These are phyloP conservation scores for Aphyosemion australe DNA, from an alignment of 2,113 vertebrate genomes.

Conservation along the genomic window DNA sequence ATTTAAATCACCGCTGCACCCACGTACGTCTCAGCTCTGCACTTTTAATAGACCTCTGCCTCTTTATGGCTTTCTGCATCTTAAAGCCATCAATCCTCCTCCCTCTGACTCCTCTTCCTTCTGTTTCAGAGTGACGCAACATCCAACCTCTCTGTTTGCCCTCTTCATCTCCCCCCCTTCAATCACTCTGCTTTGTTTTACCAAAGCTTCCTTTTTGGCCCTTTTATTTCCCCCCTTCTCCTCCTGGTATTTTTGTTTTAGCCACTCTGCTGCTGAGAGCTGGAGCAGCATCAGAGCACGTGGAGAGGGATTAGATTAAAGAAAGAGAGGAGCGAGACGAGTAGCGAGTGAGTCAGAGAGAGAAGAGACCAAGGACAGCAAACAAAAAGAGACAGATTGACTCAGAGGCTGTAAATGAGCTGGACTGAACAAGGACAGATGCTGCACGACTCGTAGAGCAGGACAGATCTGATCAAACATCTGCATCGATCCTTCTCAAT, in stretches of 20 bases:
- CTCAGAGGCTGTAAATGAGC: conserved; percentile 55
- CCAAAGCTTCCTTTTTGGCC: not conserved
- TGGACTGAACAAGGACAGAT: conserved; percentile 41
- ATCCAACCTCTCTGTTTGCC: conserved; percentile 32
- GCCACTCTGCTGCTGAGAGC: conserved; percentile 34
- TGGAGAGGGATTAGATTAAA: conserved; percentile 62
- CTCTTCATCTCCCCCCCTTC: conserved; percentile 27
- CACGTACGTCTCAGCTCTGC: conserved; percentile 53
- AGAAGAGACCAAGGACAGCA: conserved; percentile 52
- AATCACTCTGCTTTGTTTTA: conserved; percentile 39
- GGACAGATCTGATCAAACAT: conserved; percentile 14
- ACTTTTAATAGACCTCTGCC: conserved; percentile 72
- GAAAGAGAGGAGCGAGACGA: conserved; percentile 34
- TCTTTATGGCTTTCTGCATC: conserved; percentile 65
- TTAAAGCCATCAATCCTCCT: conserved; percentile 67
- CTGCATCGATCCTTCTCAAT: not conserved
- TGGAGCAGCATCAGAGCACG: conserved; percentile 65
- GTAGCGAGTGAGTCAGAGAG: conserved; percentile 53
- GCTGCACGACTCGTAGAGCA: conserved; percentile 13
- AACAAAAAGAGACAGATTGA: conserved; percentile 55
- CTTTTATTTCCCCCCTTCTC: conserved; percentile 4
- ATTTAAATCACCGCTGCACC: conserved; percentile 61
- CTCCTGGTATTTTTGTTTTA: conserved; percentile 3
- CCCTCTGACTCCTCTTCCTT: not conserved
- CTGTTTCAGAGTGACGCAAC: conserved; percentile 44